Evolutionary conservation across 2,797 vertebrate species (phyloP).

Genomic region (Setipinna tenuifilis): DNA sequence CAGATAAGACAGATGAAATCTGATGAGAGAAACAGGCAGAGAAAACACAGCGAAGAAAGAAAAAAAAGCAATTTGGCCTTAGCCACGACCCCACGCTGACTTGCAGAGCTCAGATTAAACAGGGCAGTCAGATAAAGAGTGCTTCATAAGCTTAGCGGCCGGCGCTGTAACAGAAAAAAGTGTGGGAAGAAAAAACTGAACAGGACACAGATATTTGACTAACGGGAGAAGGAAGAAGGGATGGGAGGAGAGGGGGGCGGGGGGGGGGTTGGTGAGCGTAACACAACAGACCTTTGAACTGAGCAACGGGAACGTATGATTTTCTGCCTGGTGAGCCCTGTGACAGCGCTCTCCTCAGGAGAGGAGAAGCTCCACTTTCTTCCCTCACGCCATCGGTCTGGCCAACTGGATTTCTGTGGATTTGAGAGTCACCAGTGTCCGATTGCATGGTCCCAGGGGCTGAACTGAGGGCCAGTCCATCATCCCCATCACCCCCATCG

Average conservation of each 20-base stretch:
- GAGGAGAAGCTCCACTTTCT: slow-evolving; percentile 51
- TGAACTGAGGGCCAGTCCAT: neutral
- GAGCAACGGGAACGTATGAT: slow-evolving; percentile 74
- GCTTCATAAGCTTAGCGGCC: slow-evolving; percentile 66
- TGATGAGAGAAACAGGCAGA: slow-evolving; percentile 57
- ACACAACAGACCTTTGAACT: slow-evolving; percentile 76
- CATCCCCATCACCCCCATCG: neutral
- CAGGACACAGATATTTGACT: neutral
- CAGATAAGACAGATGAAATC: slow-evolving; percentile 49
- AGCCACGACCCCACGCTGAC: slow-evolving; percentile 57
- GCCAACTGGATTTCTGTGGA: neutral
- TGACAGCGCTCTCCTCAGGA: slow-evolving; percentile 40
- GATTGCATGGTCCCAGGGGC: neutral
- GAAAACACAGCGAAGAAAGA: slow-evolving; percentile 59
- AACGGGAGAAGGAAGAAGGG: neutral
- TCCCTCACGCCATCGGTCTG: slow-evolving; percentile 44
- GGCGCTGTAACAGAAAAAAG: slow-evolving; percentile 63
- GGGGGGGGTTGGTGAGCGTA: slow-evolving; percentile 56
- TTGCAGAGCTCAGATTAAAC: slow-evolving; percentile 54
- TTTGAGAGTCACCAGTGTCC: neutral
- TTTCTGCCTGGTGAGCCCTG: slow-evolving; percentile 69
- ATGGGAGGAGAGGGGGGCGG: slow-evolving; percentile 29
- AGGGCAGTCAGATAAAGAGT: slow-evolving; percentile 55
- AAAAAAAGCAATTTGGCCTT: slow-evolving; percentile 49
- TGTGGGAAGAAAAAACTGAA: slow-evolving; percentile 63